Evolutionary conservation across 2,888 invertebrate genomes (phyloP).

Genomic region (Ametastegia equiseti): DNA sequence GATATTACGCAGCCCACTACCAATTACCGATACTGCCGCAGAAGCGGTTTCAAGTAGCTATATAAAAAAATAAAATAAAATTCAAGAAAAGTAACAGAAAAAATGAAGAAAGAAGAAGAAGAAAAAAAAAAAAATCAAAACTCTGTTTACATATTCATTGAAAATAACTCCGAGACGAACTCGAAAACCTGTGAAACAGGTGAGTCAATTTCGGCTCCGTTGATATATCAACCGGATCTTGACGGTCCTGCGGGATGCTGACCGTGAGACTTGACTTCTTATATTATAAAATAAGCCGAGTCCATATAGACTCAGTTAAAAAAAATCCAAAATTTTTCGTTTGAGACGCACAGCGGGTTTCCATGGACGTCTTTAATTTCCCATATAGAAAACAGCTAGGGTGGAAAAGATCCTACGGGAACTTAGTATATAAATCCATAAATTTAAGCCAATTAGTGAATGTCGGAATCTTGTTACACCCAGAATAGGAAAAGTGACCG

Average conservation of each 20-base stretch:
- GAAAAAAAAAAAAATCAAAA: not conserved
- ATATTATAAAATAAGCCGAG: too few relatives aligned
- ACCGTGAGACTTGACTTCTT: not conserved
- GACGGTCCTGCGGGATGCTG: slow-evolving; percentile 1
- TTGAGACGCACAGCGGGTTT: not conserved
- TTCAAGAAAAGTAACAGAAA: too few relatives aligned
- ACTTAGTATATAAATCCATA: slow-evolving; percentile 6
- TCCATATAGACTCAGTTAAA: not conserved
- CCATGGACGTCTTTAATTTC: slow-evolving; percentile 19
- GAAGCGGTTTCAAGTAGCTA: not conserved
- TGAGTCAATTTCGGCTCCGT: not conserved
- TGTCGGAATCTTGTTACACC: slow-evolving; percentile 36
- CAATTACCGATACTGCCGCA: not conserved
- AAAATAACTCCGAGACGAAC: not conserved
- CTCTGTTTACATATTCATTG: not conserved
- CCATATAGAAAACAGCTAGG: not conserved
- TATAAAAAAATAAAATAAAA: too few relatives aligned
- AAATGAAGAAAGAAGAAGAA: not conserved
- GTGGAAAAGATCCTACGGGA: not conserved
- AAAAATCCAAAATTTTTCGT: not conserved
- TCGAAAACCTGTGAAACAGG: not conserved
- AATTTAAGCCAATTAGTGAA: slow-evolving; percentile 46
- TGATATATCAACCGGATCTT: not conserved
- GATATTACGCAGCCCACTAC: not conserved
- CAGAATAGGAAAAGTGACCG: not conserved